These are phyloP conservation scores for Gastracanthus pulcherrimus DNA, from an alignment of 2,888 invertebrate species.

Conservation along the genomic window DNA sequence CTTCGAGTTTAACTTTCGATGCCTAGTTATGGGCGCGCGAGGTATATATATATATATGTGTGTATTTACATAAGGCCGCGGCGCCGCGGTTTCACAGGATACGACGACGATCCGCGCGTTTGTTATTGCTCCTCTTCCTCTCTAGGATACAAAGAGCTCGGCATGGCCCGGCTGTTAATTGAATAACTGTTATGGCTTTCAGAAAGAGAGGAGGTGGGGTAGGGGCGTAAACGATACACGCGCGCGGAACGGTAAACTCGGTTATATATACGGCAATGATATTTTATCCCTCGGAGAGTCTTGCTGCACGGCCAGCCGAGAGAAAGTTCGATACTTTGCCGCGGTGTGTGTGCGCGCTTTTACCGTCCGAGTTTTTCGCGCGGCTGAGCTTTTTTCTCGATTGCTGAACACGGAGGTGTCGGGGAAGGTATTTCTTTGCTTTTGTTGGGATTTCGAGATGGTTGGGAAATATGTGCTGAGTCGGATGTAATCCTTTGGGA, in stretches of 20 bases:
- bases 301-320: not conserved
- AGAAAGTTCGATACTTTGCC: not conserved
- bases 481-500: too few relatives aligned
- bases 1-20: conserved; percentile 14
- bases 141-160: not conserved
- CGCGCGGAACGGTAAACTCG: not conserved
- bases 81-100: not conserved
- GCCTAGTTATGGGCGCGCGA: not conserved
- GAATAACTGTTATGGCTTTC: conserved; percentile 9
- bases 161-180: conserved; percentile 12
- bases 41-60: not conserved
- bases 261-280: not conserved
- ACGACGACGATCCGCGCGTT: not conserved
- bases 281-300: not conserved
- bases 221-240: not conserved
- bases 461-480: too few relatives aligned
- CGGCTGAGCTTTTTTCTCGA: too few relatives aligned
- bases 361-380: too few relatives aligned
- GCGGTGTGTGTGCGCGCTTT: too few relatives aligned
- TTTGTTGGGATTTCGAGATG: too few relatives aligned
- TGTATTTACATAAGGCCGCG: conserved; percentile 1
- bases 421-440: too few relatives aligned
- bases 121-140: not conserved
- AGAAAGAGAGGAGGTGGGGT: too few relatives aligned
- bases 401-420: too few relatives aligned